Base-by-base conservation (phyloP, 2,888 invertebrate species). In the Agrotis exclamationis region DNA sequence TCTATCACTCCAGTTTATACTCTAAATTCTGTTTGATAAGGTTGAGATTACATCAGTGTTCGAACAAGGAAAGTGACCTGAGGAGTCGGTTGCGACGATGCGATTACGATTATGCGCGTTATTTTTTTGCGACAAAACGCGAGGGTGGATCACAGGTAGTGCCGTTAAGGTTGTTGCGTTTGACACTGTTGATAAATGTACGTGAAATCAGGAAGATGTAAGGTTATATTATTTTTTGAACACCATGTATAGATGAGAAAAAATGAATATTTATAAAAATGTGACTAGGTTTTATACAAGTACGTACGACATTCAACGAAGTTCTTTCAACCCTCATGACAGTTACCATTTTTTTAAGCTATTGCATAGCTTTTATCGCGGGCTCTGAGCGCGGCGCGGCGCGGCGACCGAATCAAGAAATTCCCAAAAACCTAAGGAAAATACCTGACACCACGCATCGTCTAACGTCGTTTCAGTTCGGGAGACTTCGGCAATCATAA, bases 61-160 rank as follows among this genome's bases (percentile, higher is more conserved):
- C 0, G 18, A 65, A 83, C 68, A 76, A 85, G 85, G 82, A 87
- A 85, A 79, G 83, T 86, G 86, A 86, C 86, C 85, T 82, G 79
- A 78, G 81, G 79, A 89, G 81, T 86, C 80, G 82, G 80, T 71
- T 77, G 83, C 86, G 84, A 87, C 88, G 85, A 86, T 87, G 82
- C 87, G 85, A 87, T 87, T 87, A 85, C 77, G 87, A 89, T 89
- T 88, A 88, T 85, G 80, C 84, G 81, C 85, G 82, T 86, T 79
- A 84, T 85, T 86, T 89, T 90, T 90, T 90, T 88, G 82, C 83
- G 84, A 86, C 84, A 85, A 83, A 87, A 81, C 84, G 85, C 80
- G 84, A 84, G 87, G 87, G 89, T 84, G 88, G 78, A 4, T 70
- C 63, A 69, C 66, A 78, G 79, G 82, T 80, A 77, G 77, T 83